Base-by-base conservation (phyloP, 1,140 invertebrate genomes). In the Nasonia longicornis region DNA sequence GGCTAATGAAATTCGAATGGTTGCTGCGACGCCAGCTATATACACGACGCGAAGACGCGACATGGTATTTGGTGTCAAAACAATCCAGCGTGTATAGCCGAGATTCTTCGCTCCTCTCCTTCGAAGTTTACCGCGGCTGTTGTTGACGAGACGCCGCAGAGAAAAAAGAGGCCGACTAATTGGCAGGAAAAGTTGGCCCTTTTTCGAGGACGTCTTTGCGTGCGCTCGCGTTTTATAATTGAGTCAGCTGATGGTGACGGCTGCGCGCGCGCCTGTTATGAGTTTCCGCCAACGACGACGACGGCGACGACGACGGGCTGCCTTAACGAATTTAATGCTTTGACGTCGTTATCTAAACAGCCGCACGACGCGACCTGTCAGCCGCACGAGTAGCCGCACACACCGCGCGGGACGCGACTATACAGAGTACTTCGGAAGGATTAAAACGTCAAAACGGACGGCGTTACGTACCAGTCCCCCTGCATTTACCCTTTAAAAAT, bases 1-100 rank as follows among this genome's bases (percentile, higher is more conserved):
- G 10, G 64, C 72, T 74, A 74, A 74, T 74, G 72, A 74, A 74
- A 74, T 74, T 74, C 48, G 72, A 74, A 74, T 29, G 26, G 72
- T 31, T 45, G 7, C 38, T 42, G 38, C 38, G 38, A 7, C 10
- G 38, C 38, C 35, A 38, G 35, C 3, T 42, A 42, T 35, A 35
- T 0, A 3, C 4, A 35, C 31, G 31, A 35, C 3, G 31, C 38
- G 38, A 42, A 4, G 38, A 42, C 38, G 38, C 52, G 52, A 58
- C 52, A 58, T n/a, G 58, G 14, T 76, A 42, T 76, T 76, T 76
- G 22, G 58, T 42, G 58, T 66, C 74, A 42, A 76, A 76, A 76
- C 74, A 76, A 76, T 64, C 72, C 42, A 22, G 12, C 73, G 52
- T 20, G 31, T 3, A 35, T 35, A 26, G 2, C 74, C 11, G n/a